These are phyloP conservation scores for Amiota communis DNA, from an alignment of 2,888 invertebrate species.

Conservation along the genomic window DNA sequence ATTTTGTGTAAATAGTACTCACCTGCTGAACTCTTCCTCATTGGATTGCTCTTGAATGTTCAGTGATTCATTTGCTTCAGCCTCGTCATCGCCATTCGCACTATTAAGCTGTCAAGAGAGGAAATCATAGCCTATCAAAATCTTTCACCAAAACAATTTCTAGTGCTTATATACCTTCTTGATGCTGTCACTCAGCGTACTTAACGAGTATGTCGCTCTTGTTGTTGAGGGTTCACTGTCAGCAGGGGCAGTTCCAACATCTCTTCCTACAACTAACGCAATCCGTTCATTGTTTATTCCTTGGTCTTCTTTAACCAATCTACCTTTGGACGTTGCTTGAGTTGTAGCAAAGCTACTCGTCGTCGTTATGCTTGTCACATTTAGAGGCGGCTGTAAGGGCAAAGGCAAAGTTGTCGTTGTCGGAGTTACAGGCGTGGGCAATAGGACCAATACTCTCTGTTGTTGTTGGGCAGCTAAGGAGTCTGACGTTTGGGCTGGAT, in stretches of 20 bases:
- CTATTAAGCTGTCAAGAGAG: slow-evolving; percentile 60
- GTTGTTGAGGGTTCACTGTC: slow-evolving; percentile 32
- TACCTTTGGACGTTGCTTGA: background rate
- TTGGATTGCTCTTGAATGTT: slow-evolving; percentile 19
- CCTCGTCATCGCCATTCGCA: slow-evolving; percentile 40
- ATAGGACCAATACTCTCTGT: background rate
- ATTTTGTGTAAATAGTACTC: slow-evolving; percentile 32
- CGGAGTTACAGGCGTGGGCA: slow-evolving; percentile 24
- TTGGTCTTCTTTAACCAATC: background rate
- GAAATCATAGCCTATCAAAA: slow-evolving; percentile 58
- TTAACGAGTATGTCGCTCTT: slow-evolving; percentile 30
- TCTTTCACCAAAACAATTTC: slow-evolving; percentile 45
- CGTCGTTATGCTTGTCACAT: slow-evolving; percentile 59
- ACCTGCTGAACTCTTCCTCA: slow-evolving; percentile 49
- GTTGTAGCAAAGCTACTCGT: slow-evolving; percentile 46
- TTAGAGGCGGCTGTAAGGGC: slow-evolving; percentile 59
- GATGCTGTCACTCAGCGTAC: slow-evolving; percentile 47
- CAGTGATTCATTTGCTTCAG: slow-evolving; percentile 31
- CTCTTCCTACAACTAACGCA: slow-evolving; percentile 5
- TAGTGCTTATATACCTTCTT: slow-evolving; percentile 49
- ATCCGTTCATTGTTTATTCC: background rate
- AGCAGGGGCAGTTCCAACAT: background rate
- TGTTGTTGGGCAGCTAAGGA: background rate
- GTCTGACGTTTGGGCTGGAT: background rate
- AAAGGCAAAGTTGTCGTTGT: slow-evolving; percentile 42